These are phyloP conservation scores for Eulemur mongoz DNA, from an alignment of 2,797 vertebrate species.

Conservation along the genomic window DNA sequence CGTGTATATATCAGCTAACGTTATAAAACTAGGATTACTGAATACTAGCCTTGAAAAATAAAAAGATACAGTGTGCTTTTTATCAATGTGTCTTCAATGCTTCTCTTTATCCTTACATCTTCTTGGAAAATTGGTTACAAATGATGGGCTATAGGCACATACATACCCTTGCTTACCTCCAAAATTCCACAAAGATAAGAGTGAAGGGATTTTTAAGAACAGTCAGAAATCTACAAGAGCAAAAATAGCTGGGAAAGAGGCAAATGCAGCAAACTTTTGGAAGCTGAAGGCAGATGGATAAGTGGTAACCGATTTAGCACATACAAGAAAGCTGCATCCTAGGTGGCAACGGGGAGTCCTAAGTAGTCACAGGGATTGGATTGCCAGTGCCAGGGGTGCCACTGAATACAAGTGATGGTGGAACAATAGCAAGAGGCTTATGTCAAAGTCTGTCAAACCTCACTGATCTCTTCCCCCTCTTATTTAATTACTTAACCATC, in stretches of 20 bases:
- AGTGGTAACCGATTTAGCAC: background rate
- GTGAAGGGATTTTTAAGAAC: background rate
- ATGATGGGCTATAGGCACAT: background rate
- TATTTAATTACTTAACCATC: background rate
- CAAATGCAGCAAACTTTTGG: background rate
- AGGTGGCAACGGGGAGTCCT: background rate
- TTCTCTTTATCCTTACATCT: background rate
- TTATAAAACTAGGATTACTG: background rate
- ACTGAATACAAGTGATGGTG: background rate
- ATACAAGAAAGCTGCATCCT: background rate
- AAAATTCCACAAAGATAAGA: background rate
- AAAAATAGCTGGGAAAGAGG: constrained; percentile 8
- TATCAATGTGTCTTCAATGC: background rate
- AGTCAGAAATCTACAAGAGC: background rate
- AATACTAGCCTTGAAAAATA: background rate
- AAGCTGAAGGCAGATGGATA: constrained; percentile 6
- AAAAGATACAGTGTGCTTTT: background rate
- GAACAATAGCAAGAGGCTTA: background rate
- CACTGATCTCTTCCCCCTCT: rapidly evolving
- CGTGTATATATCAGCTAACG: background rate
- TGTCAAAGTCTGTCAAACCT: background rate
- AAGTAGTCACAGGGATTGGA: no score
- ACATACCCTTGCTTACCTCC: background rate
- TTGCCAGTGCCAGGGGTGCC: background rate
- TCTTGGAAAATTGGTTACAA: background rate